Conservation (phyloP, 2,797 vertebrate genomes). For the Margarornis squamiger region DNA sequence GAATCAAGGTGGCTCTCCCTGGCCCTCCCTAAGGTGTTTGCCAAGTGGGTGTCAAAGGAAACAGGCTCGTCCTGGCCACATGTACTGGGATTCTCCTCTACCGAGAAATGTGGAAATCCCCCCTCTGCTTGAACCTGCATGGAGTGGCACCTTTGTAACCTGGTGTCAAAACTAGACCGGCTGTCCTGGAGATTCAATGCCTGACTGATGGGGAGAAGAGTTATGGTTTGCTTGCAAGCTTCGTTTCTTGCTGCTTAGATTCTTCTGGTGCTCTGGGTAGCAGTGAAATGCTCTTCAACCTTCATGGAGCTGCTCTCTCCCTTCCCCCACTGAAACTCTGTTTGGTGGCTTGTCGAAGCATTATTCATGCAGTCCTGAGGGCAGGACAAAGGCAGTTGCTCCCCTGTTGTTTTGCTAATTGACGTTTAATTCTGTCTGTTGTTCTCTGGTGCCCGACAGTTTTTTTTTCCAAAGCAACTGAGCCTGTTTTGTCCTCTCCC, state of each 20-base stretch:
- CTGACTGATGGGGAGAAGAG: neutral
- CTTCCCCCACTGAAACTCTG: constrained; percentile 50
- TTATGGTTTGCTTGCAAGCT: neutral
- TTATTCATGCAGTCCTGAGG: constrained; percentile 64
- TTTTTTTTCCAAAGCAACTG: neutral
- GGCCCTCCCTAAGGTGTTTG: neutral
- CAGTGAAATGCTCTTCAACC: neutral
- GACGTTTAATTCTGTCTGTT: constrained; percentile 65
- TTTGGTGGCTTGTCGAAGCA: constrained; percentile 35
- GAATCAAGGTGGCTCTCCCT: neutral
- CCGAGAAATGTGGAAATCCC: neutral
- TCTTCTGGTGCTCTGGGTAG: neutral
- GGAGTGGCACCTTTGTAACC: neutral
- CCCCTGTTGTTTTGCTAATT: constrained; percentile 70
- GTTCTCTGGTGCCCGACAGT: neutral
- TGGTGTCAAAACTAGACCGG: neutral
- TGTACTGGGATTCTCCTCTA: neutral
- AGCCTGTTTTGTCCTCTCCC: neutral
- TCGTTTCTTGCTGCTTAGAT: neutral
- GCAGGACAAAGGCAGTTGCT: constrained; percentile 58
- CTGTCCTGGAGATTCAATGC: neutral
- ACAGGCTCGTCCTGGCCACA: neutral
- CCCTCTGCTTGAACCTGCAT: neutral
- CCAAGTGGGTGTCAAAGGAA: neutral
- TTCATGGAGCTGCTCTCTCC: neutral